Base-by-base conservation (phyloP, 2,888 invertebrate species). In the Trachelus stipa region DNA sequence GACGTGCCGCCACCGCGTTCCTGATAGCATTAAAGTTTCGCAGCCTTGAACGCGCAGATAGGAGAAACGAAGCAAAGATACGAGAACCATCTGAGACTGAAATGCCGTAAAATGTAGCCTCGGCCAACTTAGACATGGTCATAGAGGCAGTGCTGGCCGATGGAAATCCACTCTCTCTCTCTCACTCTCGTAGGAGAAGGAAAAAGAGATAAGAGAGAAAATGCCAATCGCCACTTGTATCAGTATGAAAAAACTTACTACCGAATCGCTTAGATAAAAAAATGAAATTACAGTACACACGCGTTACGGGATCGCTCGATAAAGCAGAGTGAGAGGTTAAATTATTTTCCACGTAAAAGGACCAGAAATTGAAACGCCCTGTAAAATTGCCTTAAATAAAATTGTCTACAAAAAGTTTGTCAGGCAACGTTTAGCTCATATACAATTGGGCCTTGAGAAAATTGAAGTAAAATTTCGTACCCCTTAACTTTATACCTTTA, bases 111-210 rank as follows among this genome's bases (percentile, higher is more conserved):
- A 90, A 88, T 84, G 85, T 90, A 91, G 87, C 90, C 90, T 91
- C 90, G 90, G 90, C 90, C 90, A 90, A 91, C 90, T 91, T 91
- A 88, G 86, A 86, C 86, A 80, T 84, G 85, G 84, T 88, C 87
- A 88, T 90, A 90, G 89, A 89, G 84, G 87, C 84, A 81, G 82
- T 82, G 81, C 83, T 81, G 31, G 31, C 31, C 71, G 71, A 33
- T 34, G 31, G 15, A 75, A 30, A 40, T 56, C 56, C 23, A 23
- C 80, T 78, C 77, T 73, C 37, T 34, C 34, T 34, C 12, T 37
- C 37, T 15, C 37, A n/a, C 31, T 69, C 12, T 35, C 23, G 30
- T 12, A 40, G 69, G 79, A 79, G 77, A 78, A 68, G 68, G 76
- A 79, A 73, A 68, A 68, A 73, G 78, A 73, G 40, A 34, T 76